Percentiles rank a stretch among this genome's conserved stretches.
phyloP scores from a whole-genome alignment of 2,888 invertebrate genomes.

The Chorisops tibialis region DNA sequence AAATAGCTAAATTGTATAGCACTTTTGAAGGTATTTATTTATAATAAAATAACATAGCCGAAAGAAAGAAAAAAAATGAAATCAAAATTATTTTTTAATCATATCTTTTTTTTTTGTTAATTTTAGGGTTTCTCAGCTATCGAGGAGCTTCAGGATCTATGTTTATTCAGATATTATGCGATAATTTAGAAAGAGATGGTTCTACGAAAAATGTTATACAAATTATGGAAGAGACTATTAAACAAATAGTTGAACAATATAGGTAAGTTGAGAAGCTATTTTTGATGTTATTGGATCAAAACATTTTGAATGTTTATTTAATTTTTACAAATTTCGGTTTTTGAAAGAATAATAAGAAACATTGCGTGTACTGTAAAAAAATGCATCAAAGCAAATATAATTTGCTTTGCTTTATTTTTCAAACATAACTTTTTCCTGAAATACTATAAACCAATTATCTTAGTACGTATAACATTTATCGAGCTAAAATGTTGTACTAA shows the following conservation, averaged over 20 bases:
- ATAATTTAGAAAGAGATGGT: conserved; percentile 40
- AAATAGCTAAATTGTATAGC: conserved; percentile 50
- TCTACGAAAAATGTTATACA: conserved; percentile 41
- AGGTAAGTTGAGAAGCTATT: too few relatives aligned
- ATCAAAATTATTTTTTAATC: not conserved
- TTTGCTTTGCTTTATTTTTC: too few relatives aligned
- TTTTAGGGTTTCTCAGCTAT: conserved; percentile 46
- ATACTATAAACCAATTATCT: too few relatives aligned
- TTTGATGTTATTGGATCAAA: too few relatives aligned
- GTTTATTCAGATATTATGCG: conserved; percentile 47
- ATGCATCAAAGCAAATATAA: too few relatives aligned
- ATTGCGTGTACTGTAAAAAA: too few relatives aligned
- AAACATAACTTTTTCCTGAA: too few relatives aligned
- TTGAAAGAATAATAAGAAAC: too few relatives aligned
- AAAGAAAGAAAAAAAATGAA: not conserved
- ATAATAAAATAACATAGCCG: not conserved
- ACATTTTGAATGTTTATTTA: too few relatives aligned
- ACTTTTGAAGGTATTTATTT: conserved; percentile 45
- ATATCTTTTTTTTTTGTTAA: not conserved
- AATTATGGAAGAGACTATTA: conserved; percentile 44
- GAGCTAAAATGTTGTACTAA: too few relatives aligned
- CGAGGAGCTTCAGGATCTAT: conserved; percentile 45
- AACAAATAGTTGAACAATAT: conserved; percentile 13
- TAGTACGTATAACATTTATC: too few relatives aligned
- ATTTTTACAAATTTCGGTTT: too few relatives aligned